Percentiles rank a stretch among this genome's conserved stretches.
Evolutionary conservation across 1,140 invertebrate species (phyloP).

Genomic region (Muscidifurax raptorellus): DNA sequence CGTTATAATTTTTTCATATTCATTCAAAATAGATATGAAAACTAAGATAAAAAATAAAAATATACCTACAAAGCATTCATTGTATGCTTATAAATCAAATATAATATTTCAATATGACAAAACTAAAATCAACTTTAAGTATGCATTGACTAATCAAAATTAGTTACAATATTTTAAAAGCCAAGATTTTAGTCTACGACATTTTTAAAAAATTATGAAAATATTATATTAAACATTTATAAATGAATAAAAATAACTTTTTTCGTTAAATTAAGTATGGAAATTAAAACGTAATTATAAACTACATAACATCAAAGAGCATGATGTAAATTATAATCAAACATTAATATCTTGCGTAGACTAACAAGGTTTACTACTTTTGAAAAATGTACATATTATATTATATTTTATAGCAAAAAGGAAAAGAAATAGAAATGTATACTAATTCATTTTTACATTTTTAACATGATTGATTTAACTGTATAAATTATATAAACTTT

Average conservation of each 20-base stretch:
- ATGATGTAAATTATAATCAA: neutral
- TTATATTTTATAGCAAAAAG: too few relatives aligned
- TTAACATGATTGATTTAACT: neutral
- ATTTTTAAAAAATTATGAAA: neutral
- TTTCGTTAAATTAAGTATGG: neutral
- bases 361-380: conserved; percentile 10
- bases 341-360: conserved; percentile 38
- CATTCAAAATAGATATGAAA: neutral
- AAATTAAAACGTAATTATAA: neutral
- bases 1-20: neutral
- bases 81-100: too few relatives aligned
- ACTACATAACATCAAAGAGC: neutral
- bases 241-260: neutral
- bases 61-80: too few relatives aligned
- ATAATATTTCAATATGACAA: too few relatives aligned
- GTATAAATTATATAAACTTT: conserved; percentile 6
- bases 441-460: neutral
- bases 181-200: conserved; percentile 35
- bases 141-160: conserved; percentile 18
- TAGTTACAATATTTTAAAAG: conserved; percentile 5
- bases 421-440: conserved; percentile 18
- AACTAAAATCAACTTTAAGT: neutral
- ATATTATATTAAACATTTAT: neutral
- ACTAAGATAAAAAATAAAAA: neutral
- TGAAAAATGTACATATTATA: conserved; percentile 13